phyloP scores from a whole-genome alignment of 23 tunicate species.

The Oikopleura vanhoeffeni region DNA sequence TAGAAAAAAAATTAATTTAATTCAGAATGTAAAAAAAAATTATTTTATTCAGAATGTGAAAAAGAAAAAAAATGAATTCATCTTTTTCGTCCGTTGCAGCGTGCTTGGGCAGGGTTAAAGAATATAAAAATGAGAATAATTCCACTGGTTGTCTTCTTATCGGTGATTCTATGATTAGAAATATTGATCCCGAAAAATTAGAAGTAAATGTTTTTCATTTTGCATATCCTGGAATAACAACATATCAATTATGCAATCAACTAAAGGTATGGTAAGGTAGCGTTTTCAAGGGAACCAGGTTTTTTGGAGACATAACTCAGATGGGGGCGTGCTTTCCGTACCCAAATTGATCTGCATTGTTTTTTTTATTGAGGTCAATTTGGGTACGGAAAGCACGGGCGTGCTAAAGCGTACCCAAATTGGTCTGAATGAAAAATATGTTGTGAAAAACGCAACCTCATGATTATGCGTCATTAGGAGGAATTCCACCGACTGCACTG shows the following conservation, averaged over 20 bases:
- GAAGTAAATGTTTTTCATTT: background rate
- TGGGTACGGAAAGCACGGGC: no score
- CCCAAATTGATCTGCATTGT: no score
- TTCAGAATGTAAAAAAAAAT: background rate
- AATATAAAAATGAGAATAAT: background rate
- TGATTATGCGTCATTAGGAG: no score
- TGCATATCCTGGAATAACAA: background rate
- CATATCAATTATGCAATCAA: background rate
- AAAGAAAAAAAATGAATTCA: background rate
- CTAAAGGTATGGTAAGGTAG: background rate
- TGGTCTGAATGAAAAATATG: no score
- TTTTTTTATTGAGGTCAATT: no score
- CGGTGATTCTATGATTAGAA: slow-evolving; percentile 1
- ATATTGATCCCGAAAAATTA: background rate
- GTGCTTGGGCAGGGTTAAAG: background rate
- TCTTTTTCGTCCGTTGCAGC: background rate
- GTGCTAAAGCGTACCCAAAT: no score
- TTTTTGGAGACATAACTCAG: no score
- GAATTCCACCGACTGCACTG: no score
- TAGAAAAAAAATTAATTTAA: background rate
- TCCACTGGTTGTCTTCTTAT: background rate
- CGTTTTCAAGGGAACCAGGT: no score
- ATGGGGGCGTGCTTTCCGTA: no score
- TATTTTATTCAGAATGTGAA: no score
- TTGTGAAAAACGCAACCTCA: no score